phyloP scores from a whole-genome alignment of 2,113 vertebrate genomes.

The Pachypanchax playfairii region DNA sequence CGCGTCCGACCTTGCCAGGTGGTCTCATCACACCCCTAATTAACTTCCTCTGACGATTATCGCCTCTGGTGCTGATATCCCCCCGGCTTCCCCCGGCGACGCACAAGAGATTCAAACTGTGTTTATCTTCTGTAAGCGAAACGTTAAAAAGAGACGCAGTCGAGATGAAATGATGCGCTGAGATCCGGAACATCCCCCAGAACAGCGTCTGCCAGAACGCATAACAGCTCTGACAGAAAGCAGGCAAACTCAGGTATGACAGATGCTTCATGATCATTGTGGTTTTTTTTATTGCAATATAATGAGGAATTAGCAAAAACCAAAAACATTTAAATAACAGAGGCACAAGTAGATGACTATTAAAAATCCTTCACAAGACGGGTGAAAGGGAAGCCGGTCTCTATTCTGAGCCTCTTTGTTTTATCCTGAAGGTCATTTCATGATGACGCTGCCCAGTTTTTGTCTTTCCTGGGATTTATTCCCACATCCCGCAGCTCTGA shows the following conservation, averaged over 20 bases:
- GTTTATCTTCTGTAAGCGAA: conserved; percentile 16
- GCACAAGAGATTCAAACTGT: conserved; percentile 11
- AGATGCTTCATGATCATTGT: conserved; percentile 51
- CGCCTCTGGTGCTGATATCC: conserved; percentile 49
- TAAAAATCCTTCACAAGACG: conserved; percentile 37
- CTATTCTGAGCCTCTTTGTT: conserved; percentile 65
- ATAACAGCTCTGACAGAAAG: conserved; percentile 2
- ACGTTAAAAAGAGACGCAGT: conserved; percentile 30
- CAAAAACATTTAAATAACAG: background rate
- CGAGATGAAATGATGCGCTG: conserved; percentile 34
- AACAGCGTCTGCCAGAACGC: conserved; percentile 31
- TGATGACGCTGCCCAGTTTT: conserved; percentile 47
- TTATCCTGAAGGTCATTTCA: conserved; percentile 72
- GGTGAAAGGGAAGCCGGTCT: conserved; percentile 57
- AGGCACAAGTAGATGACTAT: conserved; percentile 23
- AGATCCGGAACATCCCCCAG: conserved; percentile 26
- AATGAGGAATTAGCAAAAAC: conserved; percentile 53
- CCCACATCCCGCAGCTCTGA: conserved; percentile 53
- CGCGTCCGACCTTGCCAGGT: conserved; percentile 62
- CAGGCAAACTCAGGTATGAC: conserved; percentile 37
- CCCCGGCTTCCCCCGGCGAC: conserved; percentile 14
- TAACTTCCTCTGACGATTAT: conserved; percentile 60
- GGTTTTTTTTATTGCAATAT: conserved; percentile 18
- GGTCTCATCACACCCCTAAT: conserved; percentile 61
- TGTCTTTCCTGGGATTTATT: conserved; percentile 63